A percentile compares a stretch with the other conserved stretches of the same genome.
phyloP scores from a whole-genome alignment of 1,140 invertebrate species.

The Neocloeon triangulifer region DNA sequence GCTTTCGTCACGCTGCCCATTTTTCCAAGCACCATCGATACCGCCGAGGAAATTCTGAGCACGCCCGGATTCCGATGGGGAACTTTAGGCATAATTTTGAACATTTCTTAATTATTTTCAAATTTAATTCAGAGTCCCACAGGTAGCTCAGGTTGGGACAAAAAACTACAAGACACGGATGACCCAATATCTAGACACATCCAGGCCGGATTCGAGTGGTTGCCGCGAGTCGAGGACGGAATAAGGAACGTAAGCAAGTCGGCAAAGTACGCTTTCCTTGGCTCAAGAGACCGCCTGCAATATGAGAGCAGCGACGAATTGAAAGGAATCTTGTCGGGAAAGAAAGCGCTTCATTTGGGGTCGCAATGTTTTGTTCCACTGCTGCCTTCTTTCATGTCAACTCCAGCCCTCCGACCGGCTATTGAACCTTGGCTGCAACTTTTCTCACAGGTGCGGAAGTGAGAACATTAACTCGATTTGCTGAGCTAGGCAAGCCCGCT shows the following conservation, averaged over 20 bases:
- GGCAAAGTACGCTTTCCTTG: constrained; percentile 48
- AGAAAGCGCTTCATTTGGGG: no score
- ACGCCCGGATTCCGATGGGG: constrained; percentile 30
- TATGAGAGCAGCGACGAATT: no score
- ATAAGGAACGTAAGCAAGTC: constrained; percentile 41
- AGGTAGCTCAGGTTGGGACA: constrained; percentile 46
- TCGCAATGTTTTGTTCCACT: no score
- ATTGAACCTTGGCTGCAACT: no score
- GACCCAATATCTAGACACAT: constrained; percentile 25
- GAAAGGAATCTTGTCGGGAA: background rate
- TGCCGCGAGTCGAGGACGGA: constrained; percentile 32
- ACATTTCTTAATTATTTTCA: constrained; percentile 8
- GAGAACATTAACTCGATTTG: no score
- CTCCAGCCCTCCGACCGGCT: no score
- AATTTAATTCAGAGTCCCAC: no score
- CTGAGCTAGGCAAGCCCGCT: no score
- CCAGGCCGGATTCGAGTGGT: constrained; percentile 35
- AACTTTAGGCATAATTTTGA: constrained; percentile 26
- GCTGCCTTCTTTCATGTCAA: no score
- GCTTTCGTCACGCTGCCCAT: constrained; percentile 51
- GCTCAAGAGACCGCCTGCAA: constrained; percentile 36
- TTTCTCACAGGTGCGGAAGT: no score
- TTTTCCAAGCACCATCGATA: constrained; percentile 41
- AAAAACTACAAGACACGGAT: constrained; percentile 34
- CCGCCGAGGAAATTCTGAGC: constrained; percentile 31